A percentile compares a stretch with the other conserved stretches of the same genome.
Conservation (phyloP, 2,797 vertebrate genomes). For the Sebastes kiyomatsui region DNA sequence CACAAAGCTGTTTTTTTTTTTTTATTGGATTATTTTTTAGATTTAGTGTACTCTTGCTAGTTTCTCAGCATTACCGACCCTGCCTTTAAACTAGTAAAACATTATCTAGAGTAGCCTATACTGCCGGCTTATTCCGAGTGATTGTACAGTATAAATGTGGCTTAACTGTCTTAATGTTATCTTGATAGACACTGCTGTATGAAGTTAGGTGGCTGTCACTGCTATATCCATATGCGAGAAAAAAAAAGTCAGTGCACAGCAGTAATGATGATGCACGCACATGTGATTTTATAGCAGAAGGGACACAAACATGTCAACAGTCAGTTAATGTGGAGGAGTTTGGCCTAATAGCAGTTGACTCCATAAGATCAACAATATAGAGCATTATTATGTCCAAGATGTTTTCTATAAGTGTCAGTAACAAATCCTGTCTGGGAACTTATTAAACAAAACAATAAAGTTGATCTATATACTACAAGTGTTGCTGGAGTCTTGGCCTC, state of each 20-base stretch:
- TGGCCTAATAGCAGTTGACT: not conserved
- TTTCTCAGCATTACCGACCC: too few relatives aligned
- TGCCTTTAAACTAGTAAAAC: not conserved
- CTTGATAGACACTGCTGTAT: not conserved
- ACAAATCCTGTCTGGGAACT: not conserved
- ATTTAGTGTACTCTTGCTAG: too few relatives aligned
- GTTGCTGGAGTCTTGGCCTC: rapidly evolving
- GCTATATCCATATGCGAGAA: not conserved
- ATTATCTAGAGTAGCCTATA: not conserved
- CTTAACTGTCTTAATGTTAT: not conserved
- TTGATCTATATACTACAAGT: too few relatives aligned
- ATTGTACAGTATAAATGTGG: not conserved
- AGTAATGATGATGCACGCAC: not conserved
- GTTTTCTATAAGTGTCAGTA: not conserved
- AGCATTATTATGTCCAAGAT: not conserved
- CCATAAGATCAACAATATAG: not conserved
- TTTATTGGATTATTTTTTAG: too few relatives aligned
- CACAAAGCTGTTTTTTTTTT: rapidly evolving
- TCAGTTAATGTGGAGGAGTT: not conserved
- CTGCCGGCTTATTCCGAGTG: not conserved
- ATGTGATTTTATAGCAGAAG: not conserved
- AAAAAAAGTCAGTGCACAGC: not conserved
- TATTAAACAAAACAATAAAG: too few relatives aligned
- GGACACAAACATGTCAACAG: not conserved
- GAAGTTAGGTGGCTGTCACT: not conserved